These are phyloP conservation scores for Micromys minutus DNA, from an alignment of 2,113 vertebrate genomes.

Conservation along the genomic window DNA sequence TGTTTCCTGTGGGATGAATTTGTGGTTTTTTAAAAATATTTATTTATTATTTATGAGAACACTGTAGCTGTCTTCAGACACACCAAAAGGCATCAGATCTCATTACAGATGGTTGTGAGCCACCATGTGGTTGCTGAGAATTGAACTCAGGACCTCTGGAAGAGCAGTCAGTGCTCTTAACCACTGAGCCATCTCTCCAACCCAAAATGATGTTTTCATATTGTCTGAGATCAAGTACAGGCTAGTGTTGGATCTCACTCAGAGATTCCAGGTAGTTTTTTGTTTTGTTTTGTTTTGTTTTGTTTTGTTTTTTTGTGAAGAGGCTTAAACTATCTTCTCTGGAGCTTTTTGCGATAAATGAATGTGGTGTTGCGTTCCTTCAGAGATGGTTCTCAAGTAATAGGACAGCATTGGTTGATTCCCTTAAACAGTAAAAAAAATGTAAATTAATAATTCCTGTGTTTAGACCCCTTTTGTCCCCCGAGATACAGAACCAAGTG, in stretches of 20 bases:
- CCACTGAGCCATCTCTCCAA: too few relatives aligned
- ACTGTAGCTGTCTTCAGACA: too few relatives aligned
- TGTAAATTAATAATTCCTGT: not conserved
- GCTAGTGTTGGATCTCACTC: not conserved
- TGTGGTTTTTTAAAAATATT: too few relatives aligned
- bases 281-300: too few relatives aligned
- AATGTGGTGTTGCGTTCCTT: not conserved
- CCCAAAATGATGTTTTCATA: not conserved
- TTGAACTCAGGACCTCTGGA: too few relatives aligned
- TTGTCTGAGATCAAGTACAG: not conserved
- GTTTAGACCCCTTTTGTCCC: not conserved
- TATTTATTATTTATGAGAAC: too few relatives aligned
- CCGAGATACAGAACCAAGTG: not conserved
- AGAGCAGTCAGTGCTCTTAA: too few relatives aligned
- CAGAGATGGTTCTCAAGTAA: not conserved
- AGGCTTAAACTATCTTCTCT: not conserved
- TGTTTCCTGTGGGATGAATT: not conserved
- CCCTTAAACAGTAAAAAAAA: not conserved
- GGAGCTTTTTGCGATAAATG: slow-evolving; percentile 12
- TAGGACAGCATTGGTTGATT: not conserved
- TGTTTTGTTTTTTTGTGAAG: too few relatives aligned
- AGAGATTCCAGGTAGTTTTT: not conserved
- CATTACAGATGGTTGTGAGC: too few relatives aligned
- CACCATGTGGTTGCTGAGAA: too few relatives aligned
- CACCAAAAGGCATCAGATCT: too few relatives aligned